Evolutionary conservation across 2,888 invertebrate genomes (phyloP), one percentile per base, ranked within the genome.

Genomic region (Eulithis testata): DNA sequence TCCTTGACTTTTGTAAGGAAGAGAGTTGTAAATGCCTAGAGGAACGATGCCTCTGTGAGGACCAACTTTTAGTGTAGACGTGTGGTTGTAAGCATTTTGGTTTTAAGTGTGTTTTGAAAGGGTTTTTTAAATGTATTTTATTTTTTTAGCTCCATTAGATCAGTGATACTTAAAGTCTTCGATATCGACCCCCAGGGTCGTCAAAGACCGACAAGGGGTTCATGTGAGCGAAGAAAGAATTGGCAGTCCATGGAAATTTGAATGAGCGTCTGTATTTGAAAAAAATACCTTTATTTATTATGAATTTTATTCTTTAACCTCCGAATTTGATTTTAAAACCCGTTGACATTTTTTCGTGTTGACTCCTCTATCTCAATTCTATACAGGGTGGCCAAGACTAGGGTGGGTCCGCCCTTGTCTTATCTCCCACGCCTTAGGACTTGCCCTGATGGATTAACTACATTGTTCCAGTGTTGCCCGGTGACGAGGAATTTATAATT

Each of bases 401-500:
- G 84, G 88, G 89, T 83, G 81, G 87, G 84, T 73, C 75, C 83
- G 87, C 88, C 90, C 89, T 91, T 89, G 89, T 91, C 92, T 93
- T 93, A 93, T 93, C 92, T 90, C 88, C 91, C 88, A 85, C 90
- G 90, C 90, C 92, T 81, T 87, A 87, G 91, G 91, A 87, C 83
- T 80, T 63, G 82, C 83, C 78, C 91, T 92, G 92, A 92, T 92
- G 91, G 92, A 92, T 92, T 92, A 92, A 92, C 91, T 91, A 90
- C 91, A 92, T 92, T 92, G 92, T 92, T 91, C 88, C 84, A 85
- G 82, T 81, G 87, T 86, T 84, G 86, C 87, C 83, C 83, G 86
- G 89, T 90, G 91, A 90, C 90, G 88, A 81, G 87, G 90, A 90
- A 92, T 93, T 89, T 91, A 91, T 92, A 93, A 93, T 93, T 92